A percentile compares a stretch with the other conserved stretches of the same genome.
These are phyloP conservation scores for Microctenopoma stevenorrisi DNA, from an alignment of 2,797 vertebrate genomes.

Conservation along the genomic window DNA sequence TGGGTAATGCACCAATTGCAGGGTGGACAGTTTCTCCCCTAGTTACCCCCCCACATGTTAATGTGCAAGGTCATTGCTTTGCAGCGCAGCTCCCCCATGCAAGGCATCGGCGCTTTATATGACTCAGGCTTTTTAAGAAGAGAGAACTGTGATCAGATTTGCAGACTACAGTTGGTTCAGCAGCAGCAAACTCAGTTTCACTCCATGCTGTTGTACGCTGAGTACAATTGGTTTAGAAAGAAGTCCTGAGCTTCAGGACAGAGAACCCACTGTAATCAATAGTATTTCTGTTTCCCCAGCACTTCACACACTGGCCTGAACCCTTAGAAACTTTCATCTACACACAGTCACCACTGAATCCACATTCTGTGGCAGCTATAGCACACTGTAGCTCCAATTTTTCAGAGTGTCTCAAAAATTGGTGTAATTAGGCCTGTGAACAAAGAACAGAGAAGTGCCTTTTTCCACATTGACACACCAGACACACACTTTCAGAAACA, in stretches of 20 bases:
- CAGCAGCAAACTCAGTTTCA: no score
- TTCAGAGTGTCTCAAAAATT: conserved; percentile 1
- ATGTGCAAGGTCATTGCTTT: no score
- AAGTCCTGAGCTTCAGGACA: background rate
- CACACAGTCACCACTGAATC: background rate
- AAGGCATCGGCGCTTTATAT: no score
- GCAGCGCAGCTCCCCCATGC: no score
- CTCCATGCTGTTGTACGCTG: background rate
- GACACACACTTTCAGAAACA: background rate
- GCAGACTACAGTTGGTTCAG: no score
- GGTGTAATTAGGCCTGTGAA: background rate
- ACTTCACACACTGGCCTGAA: conserved; percentile 14
- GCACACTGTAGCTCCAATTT: background rate
- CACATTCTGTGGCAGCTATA: background rate
- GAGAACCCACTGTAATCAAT: background rate
- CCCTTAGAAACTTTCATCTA: conserved; percentile 10
- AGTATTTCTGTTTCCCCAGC: background rate
- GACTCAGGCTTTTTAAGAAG: no score
- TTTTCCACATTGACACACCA: background rate
- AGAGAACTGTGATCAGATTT: no score
- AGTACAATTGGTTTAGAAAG: background rate
- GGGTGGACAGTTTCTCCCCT: no score
- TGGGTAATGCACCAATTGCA: no score
- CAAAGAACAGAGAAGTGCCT: background rate
- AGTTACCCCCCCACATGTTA: no score